Evolutionary conservation across 2,797 vertebrate genomes (phyloP).

Genomic region (Falco concolor): DNA sequence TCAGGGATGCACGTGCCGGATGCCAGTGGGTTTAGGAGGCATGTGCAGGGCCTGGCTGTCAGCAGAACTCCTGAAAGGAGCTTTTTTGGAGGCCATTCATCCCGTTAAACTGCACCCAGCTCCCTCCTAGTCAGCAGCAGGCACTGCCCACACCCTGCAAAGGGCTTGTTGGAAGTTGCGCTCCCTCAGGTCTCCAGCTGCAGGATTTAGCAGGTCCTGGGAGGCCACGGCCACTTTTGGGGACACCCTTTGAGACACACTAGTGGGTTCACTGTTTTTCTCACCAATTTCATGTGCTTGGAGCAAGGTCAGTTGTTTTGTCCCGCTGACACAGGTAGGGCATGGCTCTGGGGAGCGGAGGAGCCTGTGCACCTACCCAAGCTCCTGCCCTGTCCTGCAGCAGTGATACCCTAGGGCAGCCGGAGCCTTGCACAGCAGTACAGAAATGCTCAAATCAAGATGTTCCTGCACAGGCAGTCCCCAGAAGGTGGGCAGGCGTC

Average conservation of each 20-base stretch:
- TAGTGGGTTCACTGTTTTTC: background rate
- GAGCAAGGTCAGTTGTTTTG: background rate
- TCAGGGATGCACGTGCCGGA: fast-evolving
- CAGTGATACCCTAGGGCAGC: fast-evolving
- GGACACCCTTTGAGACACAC: background rate
- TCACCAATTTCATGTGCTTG: background rate
- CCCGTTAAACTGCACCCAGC: background rate
- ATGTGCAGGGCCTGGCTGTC: background rate
- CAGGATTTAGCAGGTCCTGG: background rate
- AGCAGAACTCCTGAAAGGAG: background rate
- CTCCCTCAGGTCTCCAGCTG: background rate
- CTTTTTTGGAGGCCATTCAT: background rate
- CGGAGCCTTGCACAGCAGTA: background rate
- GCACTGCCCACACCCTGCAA: background rate
- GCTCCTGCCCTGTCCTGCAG: background rate
- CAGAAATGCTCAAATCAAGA: background rate
- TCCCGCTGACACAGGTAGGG: background rate
- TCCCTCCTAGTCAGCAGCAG: background rate
- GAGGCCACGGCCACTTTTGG: background rate
- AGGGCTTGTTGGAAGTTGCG: background rate
- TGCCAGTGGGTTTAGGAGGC: background rate
- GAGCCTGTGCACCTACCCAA: background rate
- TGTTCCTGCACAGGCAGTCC: background rate
- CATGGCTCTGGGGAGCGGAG: fast-evolving
- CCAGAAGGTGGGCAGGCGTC: fast-evolving